Evolutionary conservation across 2,113 vertebrate species (phyloP), one percentile per base, ranked within the genome.

Genomic region (Thunnus maccoyii): DNA sequence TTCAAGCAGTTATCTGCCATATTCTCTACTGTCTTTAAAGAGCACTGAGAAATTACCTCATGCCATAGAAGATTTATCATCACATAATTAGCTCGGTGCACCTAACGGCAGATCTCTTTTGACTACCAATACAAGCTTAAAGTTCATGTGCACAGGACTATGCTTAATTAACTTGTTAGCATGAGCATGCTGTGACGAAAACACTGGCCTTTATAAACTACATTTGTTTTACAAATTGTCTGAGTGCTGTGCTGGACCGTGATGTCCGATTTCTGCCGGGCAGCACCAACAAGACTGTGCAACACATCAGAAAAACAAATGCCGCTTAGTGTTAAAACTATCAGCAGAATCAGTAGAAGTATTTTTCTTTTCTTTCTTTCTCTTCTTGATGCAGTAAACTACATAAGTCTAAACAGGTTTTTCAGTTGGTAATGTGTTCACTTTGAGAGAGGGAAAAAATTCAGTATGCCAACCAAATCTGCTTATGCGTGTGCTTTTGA

Each of bases 1-100:
- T 96, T 93, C 94, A 94, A 97, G 96, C 95, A 91, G 93, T 95
- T 95, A 95, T 95, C 95, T 96, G 95, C 95, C 96, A 95, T 95
- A 95, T 95, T 95, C 95, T 96, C 94, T 93, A 90, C 94, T 95
- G 94, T 96, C 95, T 96, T 95, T 96, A 95, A 95, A 96, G 95
- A 96, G 95, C 95, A 94, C 94, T 93, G 95, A 84, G 87, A 95
- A 96, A 96, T 94, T 91, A 95, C 93, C 95, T 93, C 94, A 92
- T 90, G 94, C 95, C 95, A 94, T 91, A 83, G 91, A 91, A 94
- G 94, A 94, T 95, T 95, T 94, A 95, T 96, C 95, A 94, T 94
- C 94, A 95, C 91, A 89, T 95, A 95, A 96, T 96, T 95, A 95
- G 94, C 94, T 95, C 92, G 91, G 89, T 94, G 93, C 93, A 93